phyloP scores from a whole-genome alignment of 2,888 invertebrate species.

The Drosophila leonis region DNA sequence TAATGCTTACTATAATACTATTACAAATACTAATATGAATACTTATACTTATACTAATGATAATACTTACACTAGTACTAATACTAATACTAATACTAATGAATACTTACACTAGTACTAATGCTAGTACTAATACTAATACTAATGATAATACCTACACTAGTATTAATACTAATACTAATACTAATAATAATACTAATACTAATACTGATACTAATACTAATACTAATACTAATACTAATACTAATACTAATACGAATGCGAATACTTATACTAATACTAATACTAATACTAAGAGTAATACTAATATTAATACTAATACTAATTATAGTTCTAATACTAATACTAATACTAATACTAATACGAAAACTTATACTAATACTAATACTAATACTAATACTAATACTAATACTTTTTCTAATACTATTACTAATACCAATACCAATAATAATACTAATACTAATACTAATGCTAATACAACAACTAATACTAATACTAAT shows the following conservation, averaged over 20 bases:
- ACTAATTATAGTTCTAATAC: background rate
- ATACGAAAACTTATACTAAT: constrained; percentile 4
- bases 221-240: background rate
- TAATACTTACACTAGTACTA: background rate
- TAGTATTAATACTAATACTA: background rate
- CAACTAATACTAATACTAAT: background rate
- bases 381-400: constrained; percentile 6
- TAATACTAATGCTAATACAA: background rate
- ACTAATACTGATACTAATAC: background rate
- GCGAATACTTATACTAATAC: constrained; percentile 7
- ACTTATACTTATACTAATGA: constrained; percentile 1
- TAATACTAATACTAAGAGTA: background rate
- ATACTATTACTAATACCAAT: constrained; percentile 1
- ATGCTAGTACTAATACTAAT: background rate
- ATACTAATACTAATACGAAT: background rate
- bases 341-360: background rate
- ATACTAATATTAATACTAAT: background rate
- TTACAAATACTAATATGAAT: constrained; percentile 1
- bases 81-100: constrained; percentile 6
- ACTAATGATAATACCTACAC: background rate
- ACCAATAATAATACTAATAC: background rate
- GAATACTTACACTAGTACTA: background rate
- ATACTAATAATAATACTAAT: constrained; percentile 1
- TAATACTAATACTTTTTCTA: constrained; percentile 1
- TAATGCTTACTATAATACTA: constrained; percentile 2